phyloP scores from a whole-genome alignment of 2,113 vertebrate genomes.

The Antennarius striatus region DNA sequence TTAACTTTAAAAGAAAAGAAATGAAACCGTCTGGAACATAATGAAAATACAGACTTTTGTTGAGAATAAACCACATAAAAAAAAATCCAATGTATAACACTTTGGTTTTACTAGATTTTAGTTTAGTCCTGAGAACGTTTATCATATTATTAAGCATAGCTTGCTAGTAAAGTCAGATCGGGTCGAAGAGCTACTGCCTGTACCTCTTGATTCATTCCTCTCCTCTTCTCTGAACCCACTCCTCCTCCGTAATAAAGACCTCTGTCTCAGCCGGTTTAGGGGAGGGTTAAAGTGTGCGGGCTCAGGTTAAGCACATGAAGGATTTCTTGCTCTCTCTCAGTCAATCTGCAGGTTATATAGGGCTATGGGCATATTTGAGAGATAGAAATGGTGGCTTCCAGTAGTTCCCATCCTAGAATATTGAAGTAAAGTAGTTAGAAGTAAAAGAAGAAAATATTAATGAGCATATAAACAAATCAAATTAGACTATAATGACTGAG shows the following conservation, averaged over 20 bases:
- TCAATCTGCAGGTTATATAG: slow-evolving; percentile 65
- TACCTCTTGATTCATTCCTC: slow-evolving; percentile 34
- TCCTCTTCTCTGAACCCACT: slow-evolving; percentile 33
- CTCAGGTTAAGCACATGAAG: slow-evolving; percentile 64
- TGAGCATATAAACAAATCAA: slow-evolving; percentile 13
- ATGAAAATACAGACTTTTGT: too few species aligned
- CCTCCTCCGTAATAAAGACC: slow-evolving; percentile 64
- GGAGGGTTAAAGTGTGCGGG: slow-evolving; percentile 65
- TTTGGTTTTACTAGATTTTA: neutral
- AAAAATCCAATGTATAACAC: too few species aligned
- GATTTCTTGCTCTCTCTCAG: slow-evolving; percentile 69
- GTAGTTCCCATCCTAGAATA: slow-evolving; percentile 46
- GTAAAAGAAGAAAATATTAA: neutral
- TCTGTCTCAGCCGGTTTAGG: slow-evolving; percentile 67
- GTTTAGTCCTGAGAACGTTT: neutral
- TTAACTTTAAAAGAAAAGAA: too few species aligned
- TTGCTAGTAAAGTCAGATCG: slow-evolving; percentile 3
- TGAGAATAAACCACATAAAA: too few species aligned
- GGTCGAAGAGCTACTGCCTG: slow-evolving; percentile 30
- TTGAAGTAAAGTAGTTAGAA: neutral
- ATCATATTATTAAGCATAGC: too few species aligned
- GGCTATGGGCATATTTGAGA: slow-evolving; percentile 62
- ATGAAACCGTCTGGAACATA: too few species aligned
- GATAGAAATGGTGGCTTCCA: slow-evolving; percentile 38
- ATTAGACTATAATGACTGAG: neutral